Evolutionary conservation across 2,888 invertebrate species (phyloP).

Genomic region (Theretra japonica): DNA sequence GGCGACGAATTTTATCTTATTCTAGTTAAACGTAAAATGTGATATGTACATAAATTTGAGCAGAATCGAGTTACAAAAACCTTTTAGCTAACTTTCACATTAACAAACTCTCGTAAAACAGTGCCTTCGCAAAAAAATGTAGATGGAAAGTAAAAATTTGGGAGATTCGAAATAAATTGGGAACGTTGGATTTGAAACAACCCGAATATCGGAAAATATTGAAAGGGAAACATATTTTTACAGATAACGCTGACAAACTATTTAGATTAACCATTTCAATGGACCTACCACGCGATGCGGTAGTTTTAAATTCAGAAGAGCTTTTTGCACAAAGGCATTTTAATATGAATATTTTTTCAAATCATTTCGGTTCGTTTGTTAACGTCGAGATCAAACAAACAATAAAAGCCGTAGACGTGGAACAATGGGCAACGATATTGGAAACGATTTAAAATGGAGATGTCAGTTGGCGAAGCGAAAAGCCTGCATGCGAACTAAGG

Average conservation of each 20-base stretch:
- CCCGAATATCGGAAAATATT: constrained; percentile 14
- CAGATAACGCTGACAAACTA: neutral
- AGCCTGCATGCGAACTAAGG: neutral
- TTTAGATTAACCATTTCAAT: neutral
- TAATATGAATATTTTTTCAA: neutral
- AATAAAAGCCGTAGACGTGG: neutral
- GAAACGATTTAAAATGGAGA: constrained; percentile 6
- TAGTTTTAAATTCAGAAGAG: neutral
- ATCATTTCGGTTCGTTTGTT: neutral
- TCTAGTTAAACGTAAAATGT: neutral
- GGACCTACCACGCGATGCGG: neutral
- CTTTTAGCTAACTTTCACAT: constrained; percentile 28
- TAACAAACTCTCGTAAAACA: constrained; percentile 30
- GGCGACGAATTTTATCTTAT: neutral
- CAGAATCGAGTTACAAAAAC: constrained; percentile 26
- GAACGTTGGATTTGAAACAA: constrained; percentile 8
- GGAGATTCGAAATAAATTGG: constrained; percentile 22
- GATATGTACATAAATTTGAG: constrained; percentile 10
- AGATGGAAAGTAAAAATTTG: constrained; percentile 6
- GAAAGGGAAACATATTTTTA: constrained; percentile 5
- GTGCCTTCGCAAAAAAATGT: constrained; percentile 9
- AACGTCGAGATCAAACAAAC: constrained; percentile 1
- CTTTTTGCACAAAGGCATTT: neutral
- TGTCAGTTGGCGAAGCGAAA: neutral
- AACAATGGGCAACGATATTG: neutral